Evolutionary conservation across 2,888 invertebrate species (phyloP).

Genomic region (Acleris literana): DNA sequence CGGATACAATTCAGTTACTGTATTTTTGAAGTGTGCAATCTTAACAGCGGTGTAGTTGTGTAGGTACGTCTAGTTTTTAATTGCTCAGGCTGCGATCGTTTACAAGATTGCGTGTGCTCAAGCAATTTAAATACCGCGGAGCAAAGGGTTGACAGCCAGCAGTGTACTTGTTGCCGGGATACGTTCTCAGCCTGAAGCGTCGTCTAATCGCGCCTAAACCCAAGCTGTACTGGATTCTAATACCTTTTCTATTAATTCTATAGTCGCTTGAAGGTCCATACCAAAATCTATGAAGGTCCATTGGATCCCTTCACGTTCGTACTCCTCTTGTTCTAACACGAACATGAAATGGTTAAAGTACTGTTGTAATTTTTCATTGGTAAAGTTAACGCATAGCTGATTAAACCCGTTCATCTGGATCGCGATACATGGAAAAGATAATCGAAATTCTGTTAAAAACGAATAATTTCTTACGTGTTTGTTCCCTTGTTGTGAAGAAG

Average conservation of each 20-base stretch:
- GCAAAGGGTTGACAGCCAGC: constrained; percentile 55
- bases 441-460: constrained; percentile 49
- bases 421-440: constrained; percentile 64
- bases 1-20: constrained; percentile 15
- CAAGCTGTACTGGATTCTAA: constrained; percentile 61
- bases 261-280: constrained; percentile 95
- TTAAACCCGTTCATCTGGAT: constrained; percentile 96
- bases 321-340: constrained; percentile 97
- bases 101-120: constrained; percentile 17
- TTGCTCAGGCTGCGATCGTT: constrained; percentile 5
- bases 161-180: constrained; percentile 40
- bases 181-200: constrained; percentile 63
- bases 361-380: constrained; percentile 97
- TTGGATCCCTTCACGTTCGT: constrained; percentile 94
- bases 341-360: constrained; percentile 99
- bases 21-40: constrained; percentile 25
- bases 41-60: constrained; percentile 20
- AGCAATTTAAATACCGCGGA: constrained; percentile 38
- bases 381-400: constrained; percentile 98
- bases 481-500: constrained; percentile 44
- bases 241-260: constrained; percentile 96
- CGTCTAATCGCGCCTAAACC: constrained; percentile 57
- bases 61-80: constrained; percentile 15
- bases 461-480: constrained; percentile 45
- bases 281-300: constrained; percentile 98